phyloP scores from a whole-genome alignment of 2,888 invertebrate species.

The Zhuqinia jingwanae region DNA sequence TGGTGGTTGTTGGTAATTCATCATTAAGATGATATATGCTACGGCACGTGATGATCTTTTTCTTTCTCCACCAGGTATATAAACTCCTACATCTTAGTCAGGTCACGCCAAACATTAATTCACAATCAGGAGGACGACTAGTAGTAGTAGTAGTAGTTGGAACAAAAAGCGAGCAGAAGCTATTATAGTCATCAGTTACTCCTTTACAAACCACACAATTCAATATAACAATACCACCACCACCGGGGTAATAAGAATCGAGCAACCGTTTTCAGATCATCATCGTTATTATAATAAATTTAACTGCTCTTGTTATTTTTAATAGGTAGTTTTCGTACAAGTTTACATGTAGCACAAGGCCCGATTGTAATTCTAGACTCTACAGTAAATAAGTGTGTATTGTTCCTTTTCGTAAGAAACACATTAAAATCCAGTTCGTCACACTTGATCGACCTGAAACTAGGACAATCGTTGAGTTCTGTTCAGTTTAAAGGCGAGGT shows the following conservation, averaged over 20 bases:
- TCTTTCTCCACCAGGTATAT: slow-evolving; percentile 77
- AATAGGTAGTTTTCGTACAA: too few species aligned
- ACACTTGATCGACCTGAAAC: slow-evolving; percentile 36
- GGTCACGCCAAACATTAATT: slow-evolving; percentile 79
- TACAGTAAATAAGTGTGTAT: background rate
- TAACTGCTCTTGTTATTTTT: background rate
- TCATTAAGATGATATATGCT: slow-evolving; percentile 78
- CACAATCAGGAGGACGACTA: slow-evolving; percentile 56
- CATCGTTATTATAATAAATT: background rate
- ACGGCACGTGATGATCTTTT: slow-evolving; percentile 78
- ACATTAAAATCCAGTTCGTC: slow-evolving; percentile 38
- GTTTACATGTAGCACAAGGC: background rate
- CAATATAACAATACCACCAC: background rate
- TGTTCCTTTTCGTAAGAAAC: slow-evolving; percentile 8
- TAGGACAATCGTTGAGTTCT: slow-evolving; percentile 22
- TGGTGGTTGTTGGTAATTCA: slow-evolving; percentile 39
- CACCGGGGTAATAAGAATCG: slow-evolving; percentile 30
- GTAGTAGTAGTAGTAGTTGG: slow-evolving; percentile 22
- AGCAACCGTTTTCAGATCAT: background rate
- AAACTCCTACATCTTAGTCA: slow-evolving; percentile 78
- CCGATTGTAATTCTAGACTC: background rate
- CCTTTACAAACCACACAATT: slow-evolving; percentile 5
- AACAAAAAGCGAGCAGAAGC: slow-evolving; percentile 14
- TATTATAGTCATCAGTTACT: slow-evolving; percentile 17
- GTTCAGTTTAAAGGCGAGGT: background rate